Evolutionary conservation across 1,140 invertebrate genomes (phyloP), one percentile per base, ranked within the genome.

Genomic region (Drosophila truncata): DNA sequence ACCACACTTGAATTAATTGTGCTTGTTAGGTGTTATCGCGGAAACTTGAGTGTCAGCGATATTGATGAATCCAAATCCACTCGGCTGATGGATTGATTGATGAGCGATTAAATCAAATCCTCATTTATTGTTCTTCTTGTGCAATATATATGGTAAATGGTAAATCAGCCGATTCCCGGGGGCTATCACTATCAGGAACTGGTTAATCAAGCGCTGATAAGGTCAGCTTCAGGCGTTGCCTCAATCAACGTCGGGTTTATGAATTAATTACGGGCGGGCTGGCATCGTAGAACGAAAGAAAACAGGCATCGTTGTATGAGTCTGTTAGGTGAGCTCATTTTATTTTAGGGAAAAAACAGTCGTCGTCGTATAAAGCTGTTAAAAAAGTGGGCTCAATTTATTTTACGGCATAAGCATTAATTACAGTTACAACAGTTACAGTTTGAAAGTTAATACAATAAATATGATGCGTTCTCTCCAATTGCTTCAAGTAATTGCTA

Each of bases 341-440:
- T 80, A 82, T 75, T 84, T 72, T 66, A 58, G 35, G 65, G 31
- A 46, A 82, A 39, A 39, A 39, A 42, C 10, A 20, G 42, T 23
- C 14, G 5, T 42, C 14, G 5, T 42, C 16, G 14, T 33, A 44
- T 81, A 83, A 78, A 83, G 80, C 80, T 78, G 75, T 64, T 79
- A 57, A 79, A 81, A 84, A 74, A 60, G 67, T 46, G 44, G 59
- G 58, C 62, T 71, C 33, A 23, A 31, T 85, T 85, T 85, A 82
- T 79, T 85, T 72, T 57, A 72, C 46, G 66, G 42, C 57, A 83
- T 60, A 71, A 46, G 50, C 67, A 37, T 37, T 59, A 50, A 50
- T 50, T 72, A 41, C n/a, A 59, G 27, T 72, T 71, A 71, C 66
- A 72, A 72, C 66, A 71, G 52, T 59, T 72, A 18, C 20, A 71